Percentiles rank a stretch among this genome's conserved stretches.
phyloP scores from a whole-genome alignment of 2,113 vertebrate genomes.

The Sorex araneus region DNA sequence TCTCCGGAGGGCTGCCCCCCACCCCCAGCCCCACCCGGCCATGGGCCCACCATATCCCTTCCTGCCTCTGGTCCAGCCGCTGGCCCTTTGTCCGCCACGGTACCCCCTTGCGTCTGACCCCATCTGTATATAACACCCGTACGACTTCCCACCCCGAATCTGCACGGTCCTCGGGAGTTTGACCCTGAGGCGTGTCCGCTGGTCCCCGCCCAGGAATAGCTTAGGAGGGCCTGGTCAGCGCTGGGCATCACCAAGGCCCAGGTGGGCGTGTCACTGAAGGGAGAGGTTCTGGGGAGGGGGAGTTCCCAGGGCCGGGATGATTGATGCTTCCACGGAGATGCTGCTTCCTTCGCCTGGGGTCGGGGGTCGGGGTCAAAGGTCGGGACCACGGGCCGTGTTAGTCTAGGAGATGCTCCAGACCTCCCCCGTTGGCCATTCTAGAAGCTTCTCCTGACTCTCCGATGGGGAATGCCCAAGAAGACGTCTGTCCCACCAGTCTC shows the following conservation, averaged over 20 bases:
- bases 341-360: constrained; percentile 61
- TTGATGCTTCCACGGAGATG: background rate
- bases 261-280: background rate
- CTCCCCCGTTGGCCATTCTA: background rate
- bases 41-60: constrained; percentile 9
- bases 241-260: background rate
- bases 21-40: constrained; percentile 48
- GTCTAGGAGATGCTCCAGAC: constrained; percentile 46
- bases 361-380: constrained; percentile 33
- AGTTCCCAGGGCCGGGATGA: background rate
- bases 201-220: constrained; percentile 24
- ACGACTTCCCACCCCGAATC: constrained; percentile 35
- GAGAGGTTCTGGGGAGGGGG: background rate
- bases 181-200: constrained; percentile 39
- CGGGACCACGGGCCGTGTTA: constrained; percentile 22
- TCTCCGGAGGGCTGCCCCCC: constrained; percentile 66
- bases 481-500: constrained; percentile 50
- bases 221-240: background rate
- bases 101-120: constrained; percentile 60
- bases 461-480: constrained; percentile 8
- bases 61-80: constrained; percentile 75
- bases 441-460: constrained; percentile 26
- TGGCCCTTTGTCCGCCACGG: constrained; percentile 4
- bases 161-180: background rate
- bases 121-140: constrained; percentile 84